These are phyloP conservation scores for Euwallacea similis DNA, from an alignment of 1,140 invertebrate species.

Conservation along the genomic window DNA sequence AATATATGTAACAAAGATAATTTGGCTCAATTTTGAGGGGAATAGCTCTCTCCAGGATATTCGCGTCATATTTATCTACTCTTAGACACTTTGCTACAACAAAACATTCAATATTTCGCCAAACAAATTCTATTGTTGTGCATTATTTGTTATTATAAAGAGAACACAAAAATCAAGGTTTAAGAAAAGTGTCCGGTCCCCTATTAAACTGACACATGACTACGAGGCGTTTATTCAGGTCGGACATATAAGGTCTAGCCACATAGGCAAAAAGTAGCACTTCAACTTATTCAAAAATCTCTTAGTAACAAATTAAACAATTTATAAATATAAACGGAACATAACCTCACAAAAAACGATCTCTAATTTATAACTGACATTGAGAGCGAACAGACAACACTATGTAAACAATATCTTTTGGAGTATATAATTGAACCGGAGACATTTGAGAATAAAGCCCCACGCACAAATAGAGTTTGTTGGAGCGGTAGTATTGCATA, in stretches of 20 bases:
- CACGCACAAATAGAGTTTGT: too few relatives aligned
- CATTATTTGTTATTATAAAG: neutral
- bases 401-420: too few relatives aligned
- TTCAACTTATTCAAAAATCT: too few relatives aligned
- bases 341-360: too few relatives aligned
- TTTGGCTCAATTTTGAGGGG: slow-evolving; percentile 73
- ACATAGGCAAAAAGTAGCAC: neutral
- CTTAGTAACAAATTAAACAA: too few relatives aligned
- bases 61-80: slow-evolving; percentile 7
- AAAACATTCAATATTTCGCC: neutral
- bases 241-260: neutral
- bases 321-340: too few relatives aligned
- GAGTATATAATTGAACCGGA: too few relatives aligned
- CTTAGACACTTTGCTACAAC: neutral
- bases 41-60: slow-evolving; percentile 66
- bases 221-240: neutral
- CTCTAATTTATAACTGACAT: too few relatives aligned
- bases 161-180: neutral
- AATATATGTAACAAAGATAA: slow-evolving; percentile 84
- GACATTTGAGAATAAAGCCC: too few relatives aligned
- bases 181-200: neutral
- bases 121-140: neutral
- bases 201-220: neutral
- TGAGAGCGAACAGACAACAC: too few relatives aligned
- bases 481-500: too few relatives aligned